Conservation (phyloP, 2,888 invertebrate species). For the Salticus scenicus region DNA sequence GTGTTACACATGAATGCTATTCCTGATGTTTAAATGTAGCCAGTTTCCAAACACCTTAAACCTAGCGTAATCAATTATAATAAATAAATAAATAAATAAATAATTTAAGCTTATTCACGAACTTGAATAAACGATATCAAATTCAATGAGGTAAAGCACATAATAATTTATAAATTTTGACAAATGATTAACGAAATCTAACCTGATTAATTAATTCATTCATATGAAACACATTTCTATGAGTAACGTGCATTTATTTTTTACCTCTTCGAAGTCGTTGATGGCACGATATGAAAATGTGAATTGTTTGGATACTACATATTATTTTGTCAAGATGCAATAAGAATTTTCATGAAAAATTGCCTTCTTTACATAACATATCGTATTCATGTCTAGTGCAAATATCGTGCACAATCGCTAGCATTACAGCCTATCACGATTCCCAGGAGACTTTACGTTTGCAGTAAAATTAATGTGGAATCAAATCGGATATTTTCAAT, state of each 20-base stretch:
- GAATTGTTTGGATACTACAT: conserved; percentile 9
- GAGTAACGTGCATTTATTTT: not conserved
- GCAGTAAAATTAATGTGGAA: conserved; percentile 12
- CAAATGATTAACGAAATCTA: not conserved
- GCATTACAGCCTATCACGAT: not conserved
- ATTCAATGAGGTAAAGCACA: not conserved
- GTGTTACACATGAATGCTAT: no score
- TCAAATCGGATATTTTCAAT: conserved; percentile 12
- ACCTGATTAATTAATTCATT: not conserved
- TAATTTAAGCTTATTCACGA: not conserved
- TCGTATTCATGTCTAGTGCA: conserved; percentile 9
- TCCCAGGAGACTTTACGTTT: conserved; percentile 7
- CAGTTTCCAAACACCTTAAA: no score
- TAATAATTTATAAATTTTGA: not conserved
- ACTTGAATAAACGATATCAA: not conserved
- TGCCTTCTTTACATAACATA: conserved; percentile 12
- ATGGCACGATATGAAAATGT: not conserved
- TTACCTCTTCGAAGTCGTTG: not conserved
- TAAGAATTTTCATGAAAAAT: not conserved
- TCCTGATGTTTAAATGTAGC: no score
- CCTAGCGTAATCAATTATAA: no score
- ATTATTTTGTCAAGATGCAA: conserved; percentile 17
- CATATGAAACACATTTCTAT: not conserved
- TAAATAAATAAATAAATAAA: no score
- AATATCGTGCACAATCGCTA: conserved; percentile 2